These are phyloP conservation scores for Yponomeuta cagnagella DNA, from an alignment of 2,888 invertebrate genomes.

Conservation along the genomic window DNA sequence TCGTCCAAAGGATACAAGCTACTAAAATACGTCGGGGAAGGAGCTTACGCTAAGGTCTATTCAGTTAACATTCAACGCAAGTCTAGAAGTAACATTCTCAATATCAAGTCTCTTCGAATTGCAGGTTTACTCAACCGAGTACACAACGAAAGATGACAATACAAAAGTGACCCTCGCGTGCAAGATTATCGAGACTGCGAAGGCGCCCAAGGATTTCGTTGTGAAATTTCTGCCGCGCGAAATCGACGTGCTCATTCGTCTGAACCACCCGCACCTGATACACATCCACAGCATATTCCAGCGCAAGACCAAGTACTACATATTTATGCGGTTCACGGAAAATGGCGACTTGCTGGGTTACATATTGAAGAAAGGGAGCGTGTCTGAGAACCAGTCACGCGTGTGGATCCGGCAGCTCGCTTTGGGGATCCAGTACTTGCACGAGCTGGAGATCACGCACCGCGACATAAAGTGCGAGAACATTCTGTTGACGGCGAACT, in stretches of 20 bases:
- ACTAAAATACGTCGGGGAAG: constrained; percentile 81
- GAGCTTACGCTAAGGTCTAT: constrained; percentile 85
- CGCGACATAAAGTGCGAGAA: constrained; percentile 91
- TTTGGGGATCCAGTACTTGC: constrained; percentile 82
- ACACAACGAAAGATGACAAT: constrained; percentile 40
- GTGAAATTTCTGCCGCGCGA: constrained; percentile 89
- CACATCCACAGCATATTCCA: constrained; percentile 87
- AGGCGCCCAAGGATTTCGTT: constrained; percentile 86
- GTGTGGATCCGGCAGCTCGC: constrained; percentile 84
- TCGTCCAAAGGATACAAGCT: constrained; percentile 77
- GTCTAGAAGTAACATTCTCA: neutral
- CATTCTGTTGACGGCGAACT: constrained; percentile 80
- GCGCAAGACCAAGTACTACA: constrained; percentile 81
- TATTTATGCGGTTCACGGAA: constrained; percentile 86
- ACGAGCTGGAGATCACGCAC: constrained; percentile 83
- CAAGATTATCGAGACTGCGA: constrained; percentile 83
- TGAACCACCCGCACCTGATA: constrained; percentile 87
- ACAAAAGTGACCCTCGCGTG: constrained; percentile 74
- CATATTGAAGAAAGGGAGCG: constrained; percentile 79
- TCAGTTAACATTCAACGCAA: neutral
- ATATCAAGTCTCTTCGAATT: constrained; percentile 4
- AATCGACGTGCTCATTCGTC: constrained; percentile 82
- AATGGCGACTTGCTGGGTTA: constrained; percentile 87
- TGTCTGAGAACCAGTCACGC: constrained; percentile 80
- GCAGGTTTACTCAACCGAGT: constrained; percentile 64